Conservation (phyloP, 2,888 invertebrate genomes). For the Leptinotarsa tumamoca region DNA sequence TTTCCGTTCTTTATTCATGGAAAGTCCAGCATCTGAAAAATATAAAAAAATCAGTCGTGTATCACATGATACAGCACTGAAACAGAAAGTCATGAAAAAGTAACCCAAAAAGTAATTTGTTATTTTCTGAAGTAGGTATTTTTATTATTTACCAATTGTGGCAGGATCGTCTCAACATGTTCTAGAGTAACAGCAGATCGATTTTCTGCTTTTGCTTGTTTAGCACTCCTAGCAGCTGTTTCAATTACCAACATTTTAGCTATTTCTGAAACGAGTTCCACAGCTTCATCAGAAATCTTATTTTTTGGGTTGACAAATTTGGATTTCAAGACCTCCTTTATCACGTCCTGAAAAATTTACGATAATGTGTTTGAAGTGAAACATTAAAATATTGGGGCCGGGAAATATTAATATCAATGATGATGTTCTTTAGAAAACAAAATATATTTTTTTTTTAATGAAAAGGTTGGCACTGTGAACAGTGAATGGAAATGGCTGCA, state of each 20-base stretch:
- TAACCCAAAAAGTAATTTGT: slow-evolving; percentile 6
- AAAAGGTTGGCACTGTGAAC: too few species aligned
- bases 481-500: too few species aligned
- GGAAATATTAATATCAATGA: too few species aligned
- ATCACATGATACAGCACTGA: neutral
- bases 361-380: neutral
- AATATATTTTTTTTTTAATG: too few species aligned
- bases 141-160: slow-evolving; percentile 68
- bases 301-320: slow-evolving; percentile 71
- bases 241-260: slow-evolving; percentile 70
- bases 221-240: slow-evolving; percentile 69
- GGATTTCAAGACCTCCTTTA: slow-evolving; percentile 70
- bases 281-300: slow-evolving; percentile 70
- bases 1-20: slow-evolving; percentile 26
- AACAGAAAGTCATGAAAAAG: neutral
- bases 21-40: slow-evolving; percentile 46
- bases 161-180: slow-evolving; percentile 71
- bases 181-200: slow-evolving; percentile 68
- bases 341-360: slow-evolving; percentile 65
- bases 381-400: too few species aligned
- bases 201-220: slow-evolving; percentile 68
- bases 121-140: neutral
- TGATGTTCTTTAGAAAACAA: too few species aligned
- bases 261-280: slow-evolving; percentile 69
- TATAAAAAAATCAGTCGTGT: neutral